Conservation (phyloP, 2,797 vertebrate species). For the Enteromius radiatus region DNA sequence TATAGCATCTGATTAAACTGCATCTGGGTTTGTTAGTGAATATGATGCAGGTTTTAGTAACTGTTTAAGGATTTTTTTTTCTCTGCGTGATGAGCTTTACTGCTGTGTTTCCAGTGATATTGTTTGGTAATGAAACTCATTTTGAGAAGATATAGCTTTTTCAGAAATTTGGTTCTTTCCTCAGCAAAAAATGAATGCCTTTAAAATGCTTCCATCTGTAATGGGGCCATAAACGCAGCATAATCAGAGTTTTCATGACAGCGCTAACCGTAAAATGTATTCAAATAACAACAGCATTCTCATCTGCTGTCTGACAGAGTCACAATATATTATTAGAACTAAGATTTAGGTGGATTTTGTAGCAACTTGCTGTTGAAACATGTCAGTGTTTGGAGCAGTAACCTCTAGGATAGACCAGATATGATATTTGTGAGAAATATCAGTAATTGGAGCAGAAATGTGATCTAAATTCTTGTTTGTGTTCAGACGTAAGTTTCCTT, state of each 20-base stretch:
- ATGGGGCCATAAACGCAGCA: background rate
- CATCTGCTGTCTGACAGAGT: background rate
- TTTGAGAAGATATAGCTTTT: background rate
- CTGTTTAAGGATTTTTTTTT: background rate
- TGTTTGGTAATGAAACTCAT: background rate
- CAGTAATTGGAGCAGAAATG: no score
- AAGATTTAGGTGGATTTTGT: background rate
- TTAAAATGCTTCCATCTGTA: background rate
- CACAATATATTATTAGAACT: background rate
- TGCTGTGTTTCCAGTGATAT: background rate
- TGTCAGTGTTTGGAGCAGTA: no score
- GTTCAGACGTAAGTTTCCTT: no score
- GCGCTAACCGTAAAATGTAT: background rate
- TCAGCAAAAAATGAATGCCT: background rate
- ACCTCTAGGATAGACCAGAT: background rate
- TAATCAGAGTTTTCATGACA: conserved; percentile 5
- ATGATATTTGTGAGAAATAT: no score
- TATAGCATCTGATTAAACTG: background rate
- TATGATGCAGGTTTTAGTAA: background rate
- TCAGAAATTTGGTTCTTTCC: background rate
- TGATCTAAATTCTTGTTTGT: no score
- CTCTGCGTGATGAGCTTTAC: background rate
- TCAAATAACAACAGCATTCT: background rate
- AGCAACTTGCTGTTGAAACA: background rate
- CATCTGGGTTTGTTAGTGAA: background rate